Evolutionary conservation across 1,140 invertebrate genomes (phyloP).

Genomic region (Caenorhabditis inopinata): DNA sequence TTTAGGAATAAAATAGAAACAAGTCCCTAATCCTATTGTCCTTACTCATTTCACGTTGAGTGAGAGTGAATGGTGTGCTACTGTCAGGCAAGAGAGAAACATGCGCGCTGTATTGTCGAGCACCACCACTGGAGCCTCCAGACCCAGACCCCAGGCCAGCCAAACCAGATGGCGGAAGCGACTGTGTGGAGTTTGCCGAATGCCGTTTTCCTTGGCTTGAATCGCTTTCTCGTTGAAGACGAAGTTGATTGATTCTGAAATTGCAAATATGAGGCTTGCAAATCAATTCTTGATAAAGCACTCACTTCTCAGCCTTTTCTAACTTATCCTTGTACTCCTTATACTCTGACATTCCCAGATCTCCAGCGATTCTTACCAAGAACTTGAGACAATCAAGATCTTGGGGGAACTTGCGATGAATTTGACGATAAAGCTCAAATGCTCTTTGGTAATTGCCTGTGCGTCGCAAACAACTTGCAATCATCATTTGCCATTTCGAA

Average conservation of each 20-base stretch:
- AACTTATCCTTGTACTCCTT: constrained; percentile 78
- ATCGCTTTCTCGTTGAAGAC: constrained; percentile 67
- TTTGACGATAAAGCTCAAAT: constrained; percentile 59
- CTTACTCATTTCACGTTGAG: constrained; percentile 57
- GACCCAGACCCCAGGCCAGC: background rate
- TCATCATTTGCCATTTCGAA: constrained; percentile 66
- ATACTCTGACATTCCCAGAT: constrained; percentile 80
- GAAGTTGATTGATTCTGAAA: constrained; percentile 71
- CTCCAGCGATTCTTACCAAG: constrained; percentile 78
- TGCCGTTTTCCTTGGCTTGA: constrained; percentile 54
- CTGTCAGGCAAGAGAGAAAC: constrained; percentile 30
- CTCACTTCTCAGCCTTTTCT: constrained; percentile 77
- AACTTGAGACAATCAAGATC: constrained; percentile 73
- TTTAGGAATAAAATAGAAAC: background rate
- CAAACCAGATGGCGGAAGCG: background rate
- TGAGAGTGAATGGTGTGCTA: constrained; percentile 48
- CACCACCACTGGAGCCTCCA: constrained; percentile 37
- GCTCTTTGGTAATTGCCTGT: constrained; percentile 65
- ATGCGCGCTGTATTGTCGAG: constrained; percentile 44
- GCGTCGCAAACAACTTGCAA: constrained; percentile 61
- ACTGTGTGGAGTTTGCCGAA: background rate
- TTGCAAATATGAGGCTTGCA: too few species aligned
- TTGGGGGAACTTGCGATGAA: constrained; percentile 62
- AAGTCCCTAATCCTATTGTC: background rate
- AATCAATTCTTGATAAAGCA: too few species aligned